A percentile compares a stretch with the other conserved stretches of the same genome.
Conservation (phyloP, 2,113 vertebrate species). For the Halichoerus grypus region DNA sequence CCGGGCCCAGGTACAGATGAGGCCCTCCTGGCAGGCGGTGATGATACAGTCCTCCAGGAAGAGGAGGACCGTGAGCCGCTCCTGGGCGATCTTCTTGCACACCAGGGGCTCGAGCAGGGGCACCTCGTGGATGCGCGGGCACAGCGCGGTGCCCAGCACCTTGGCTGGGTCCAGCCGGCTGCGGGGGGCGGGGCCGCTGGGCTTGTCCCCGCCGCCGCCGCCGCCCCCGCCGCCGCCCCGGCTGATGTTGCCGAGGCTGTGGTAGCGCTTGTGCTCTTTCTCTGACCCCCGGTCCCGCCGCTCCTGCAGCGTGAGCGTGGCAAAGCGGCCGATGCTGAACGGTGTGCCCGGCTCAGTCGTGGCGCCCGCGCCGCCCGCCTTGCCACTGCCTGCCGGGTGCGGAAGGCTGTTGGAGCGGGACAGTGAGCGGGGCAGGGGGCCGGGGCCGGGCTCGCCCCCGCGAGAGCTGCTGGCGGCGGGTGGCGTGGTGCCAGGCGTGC, state of each 20-base stretch:
- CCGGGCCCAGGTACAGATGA: constrained; percentile 96
- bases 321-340: constrained; percentile 92
- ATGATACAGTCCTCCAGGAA: constrained; percentile 97
- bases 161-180: constrained; percentile 92
- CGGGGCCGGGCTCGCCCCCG: constrained; percentile 52
- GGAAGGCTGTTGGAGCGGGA: constrained; percentile 96
- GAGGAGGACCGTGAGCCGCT: constrained; percentile 94
- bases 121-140: constrained; percentile 95
- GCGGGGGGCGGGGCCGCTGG: constrained; percentile 86
- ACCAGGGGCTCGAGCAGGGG: constrained; percentile 95
- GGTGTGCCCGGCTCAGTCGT: constrained; percentile 82
- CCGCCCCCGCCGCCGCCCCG: constrained; percentile 89
- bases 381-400: constrained; percentile 89
- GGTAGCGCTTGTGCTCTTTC: constrained; percentile 95
- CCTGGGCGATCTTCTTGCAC: constrained; percentile 96
- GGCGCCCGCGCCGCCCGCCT: constrained; percentile 78
- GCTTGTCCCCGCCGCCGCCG: constrained; percentile 90
- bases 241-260: constrained; percentile 95
- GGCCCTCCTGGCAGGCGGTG: constrained; percentile 95
- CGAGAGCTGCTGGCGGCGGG: constrained; percentile 87
- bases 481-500: constrained; percentile 86
- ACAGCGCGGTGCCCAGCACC: constrained; percentile 93
- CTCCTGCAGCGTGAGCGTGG: constrained; percentile 92
- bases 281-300: constrained; percentile 78
- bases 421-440: constrained; percentile 90